A percentile compares a stretch with the other conserved stretches of the same genome.
Conservation (phyloP, 2,888 invertebrate genomes). For the Drosophila parthenogenetica region DNA sequence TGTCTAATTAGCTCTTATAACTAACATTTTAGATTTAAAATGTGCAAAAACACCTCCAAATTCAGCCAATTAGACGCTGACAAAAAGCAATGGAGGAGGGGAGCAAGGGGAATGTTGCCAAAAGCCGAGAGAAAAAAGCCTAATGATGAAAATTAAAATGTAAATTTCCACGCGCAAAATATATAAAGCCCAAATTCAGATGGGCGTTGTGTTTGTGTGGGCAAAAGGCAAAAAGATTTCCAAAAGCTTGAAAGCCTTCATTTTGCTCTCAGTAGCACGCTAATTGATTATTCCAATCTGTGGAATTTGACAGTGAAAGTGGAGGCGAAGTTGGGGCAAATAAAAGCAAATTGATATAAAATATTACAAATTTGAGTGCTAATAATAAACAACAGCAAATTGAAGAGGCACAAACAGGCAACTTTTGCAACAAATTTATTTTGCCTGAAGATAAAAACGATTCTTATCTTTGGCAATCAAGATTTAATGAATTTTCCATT, state of each 20-base stretch:
- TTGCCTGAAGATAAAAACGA: slow-evolving; percentile 1
- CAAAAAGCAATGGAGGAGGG: background rate
- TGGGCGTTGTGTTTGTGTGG: slow-evolving; percentile 21
- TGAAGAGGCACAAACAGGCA: slow-evolving; percentile 2
- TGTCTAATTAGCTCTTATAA: slow-evolving; percentile 55
- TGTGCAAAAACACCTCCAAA: slow-evolving; percentile 5
- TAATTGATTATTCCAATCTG: slow-evolving; percentile 64
- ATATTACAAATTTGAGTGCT: slow-evolving; percentile 18
- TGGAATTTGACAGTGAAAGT: background rate
- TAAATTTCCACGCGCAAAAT: slow-evolving; percentile 61
- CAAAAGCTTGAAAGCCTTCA: slow-evolving; percentile 29
- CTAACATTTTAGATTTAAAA: slow-evolving; percentile 21
- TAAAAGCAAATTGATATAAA: slow-evolving; percentile 18
- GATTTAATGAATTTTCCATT: slow-evolving; percentile 9
- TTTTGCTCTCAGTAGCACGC: slow-evolving; percentile 33
- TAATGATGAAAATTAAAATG: slow-evolving; percentile 63
- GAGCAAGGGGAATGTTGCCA: background rate
- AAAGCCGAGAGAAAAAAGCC: slow-evolving; percentile 19
- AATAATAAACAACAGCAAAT: slow-evolving; percentile 21
- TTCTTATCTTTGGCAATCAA: slow-evolving; percentile 1
- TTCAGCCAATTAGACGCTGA: slow-evolving; percentile 49
- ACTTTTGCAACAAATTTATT: background rate
- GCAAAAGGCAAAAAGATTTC: slow-evolving; percentile 39
- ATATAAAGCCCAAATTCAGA: slow-evolving; percentile 30
- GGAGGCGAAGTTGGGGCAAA: background rate